A percentile compares a stretch with the other conserved stretches of the same genome.
These are phyloP conservation scores for Alectura lathami DNA, from an alignment of 2,113 vertebrate genomes.

Conservation along the genomic window DNA sequence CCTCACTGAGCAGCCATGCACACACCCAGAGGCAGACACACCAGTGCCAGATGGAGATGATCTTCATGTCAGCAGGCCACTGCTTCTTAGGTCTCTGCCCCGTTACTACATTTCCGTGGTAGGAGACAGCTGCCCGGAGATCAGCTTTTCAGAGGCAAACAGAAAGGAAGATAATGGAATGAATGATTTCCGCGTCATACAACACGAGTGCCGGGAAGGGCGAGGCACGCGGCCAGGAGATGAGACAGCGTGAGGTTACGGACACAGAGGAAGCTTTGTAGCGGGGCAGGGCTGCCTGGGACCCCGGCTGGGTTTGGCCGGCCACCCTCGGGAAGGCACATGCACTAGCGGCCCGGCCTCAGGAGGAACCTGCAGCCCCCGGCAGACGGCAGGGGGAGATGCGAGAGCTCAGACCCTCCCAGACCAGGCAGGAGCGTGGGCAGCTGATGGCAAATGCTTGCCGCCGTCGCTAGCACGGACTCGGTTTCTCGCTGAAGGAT, in stretches of 20 bases:
- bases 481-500: neutral
- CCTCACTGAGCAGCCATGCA: constrained; percentile 49
- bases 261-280: neutral
- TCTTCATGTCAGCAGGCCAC: constrained; percentile 61
- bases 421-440: fast-evolving
- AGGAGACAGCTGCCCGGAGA: constrained; percentile 73
- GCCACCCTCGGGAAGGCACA: constrained; percentile 49
- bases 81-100: constrained; percentile 72
- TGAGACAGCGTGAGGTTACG: neutral
- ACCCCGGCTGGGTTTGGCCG: neutral
- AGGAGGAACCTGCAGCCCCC: neutral
- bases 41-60: constrained; percentile 64
- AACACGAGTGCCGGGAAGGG: neutral
- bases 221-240: neutral
- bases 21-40: constrained; percentile 36
- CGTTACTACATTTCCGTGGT: constrained; percentile 65
- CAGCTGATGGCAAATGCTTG: neutral
- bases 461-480: fast-evolving
- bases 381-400: neutral
- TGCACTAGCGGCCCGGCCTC: neutral
- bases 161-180: constrained; percentile 74
- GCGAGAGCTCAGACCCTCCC: neutral
- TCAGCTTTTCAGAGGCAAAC: constrained; percentile 85
- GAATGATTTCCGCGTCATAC: constrained; percentile 32
- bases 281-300: neutral